Evolutionary conservation across 2,113 vertebrate genomes (phyloP), one percentile per base, ranked within the genome.

Genomic region (Pseudolaguvia tuberculata): DNA sequence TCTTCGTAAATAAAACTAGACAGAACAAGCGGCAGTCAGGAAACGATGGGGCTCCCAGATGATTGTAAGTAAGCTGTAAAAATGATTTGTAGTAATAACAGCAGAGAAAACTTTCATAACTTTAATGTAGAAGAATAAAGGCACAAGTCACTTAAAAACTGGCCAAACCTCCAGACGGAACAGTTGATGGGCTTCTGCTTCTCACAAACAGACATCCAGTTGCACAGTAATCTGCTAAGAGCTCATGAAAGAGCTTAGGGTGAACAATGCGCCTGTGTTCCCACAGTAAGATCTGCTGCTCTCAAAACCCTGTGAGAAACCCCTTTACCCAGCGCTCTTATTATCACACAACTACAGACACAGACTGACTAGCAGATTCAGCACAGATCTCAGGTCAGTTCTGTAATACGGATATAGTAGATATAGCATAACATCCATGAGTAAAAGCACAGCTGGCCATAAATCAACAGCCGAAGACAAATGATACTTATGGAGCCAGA

Each of bases 241-340:
- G 55, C 84, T 88, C 85, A 80, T 90, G 91, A 92, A 90, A 92
- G 86, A 86, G 87, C 84, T 89, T 92, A 88, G 82, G 14, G 7
- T 78, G 84, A 89, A 96, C 93, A 95, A 93, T 90, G 85, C 88
- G 75, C 80, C 74, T 85, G 90, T 93, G 88, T 92, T 77, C 86
- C 67, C 85, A 84, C 85, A 72, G 72, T 87, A 88, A 89, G 89
- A 88, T 89, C 89, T 86, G 84, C 83, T 85, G 81, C 87, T 83
- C 88, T 87, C 81, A 83, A 42, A 88, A 57, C 85, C 86, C 84
- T 86, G 76, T 76, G 62, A 78, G 78, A 73, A 67, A 72, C 83
- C 69, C 31, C 80, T 82, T 88, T 87, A 87, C 84, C 86, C 83
- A 80, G 63, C 61, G 81, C 83, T 65, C 74, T 84, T 77, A 79